A percentile compares a stretch with the other conserved stretches of the same genome.
Evolutionary conservation across 2,888 invertebrate species (phyloP).

Genomic region (Atherix ibis): DNA sequence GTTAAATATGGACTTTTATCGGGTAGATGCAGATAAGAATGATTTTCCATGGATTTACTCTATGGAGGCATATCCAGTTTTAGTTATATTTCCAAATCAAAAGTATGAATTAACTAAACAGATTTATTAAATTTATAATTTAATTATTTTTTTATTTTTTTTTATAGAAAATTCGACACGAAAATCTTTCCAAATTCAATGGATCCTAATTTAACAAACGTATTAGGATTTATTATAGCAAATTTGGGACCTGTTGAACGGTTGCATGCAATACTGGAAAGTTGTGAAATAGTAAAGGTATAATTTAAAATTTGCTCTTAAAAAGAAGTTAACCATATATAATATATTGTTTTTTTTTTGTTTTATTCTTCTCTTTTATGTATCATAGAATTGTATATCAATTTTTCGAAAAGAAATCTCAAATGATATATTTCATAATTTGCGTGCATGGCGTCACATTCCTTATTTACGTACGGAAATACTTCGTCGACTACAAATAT

Average conservation of each 20-base stretch:
- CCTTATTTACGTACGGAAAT: conserved; percentile 3
- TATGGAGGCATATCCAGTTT: conserved; percentile 60
- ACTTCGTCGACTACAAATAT: conserved; percentile 5
- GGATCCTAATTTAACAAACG: conserved; percentile 20
- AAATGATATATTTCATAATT: conserved; percentile 2
- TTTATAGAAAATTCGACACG: conserved; percentile 49
- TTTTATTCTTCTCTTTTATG: too few relatives aligned
- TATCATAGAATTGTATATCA: conserved; percentile 3
- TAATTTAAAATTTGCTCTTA: conserved; percentile 2
- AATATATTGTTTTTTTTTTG: conserved; percentile 1
- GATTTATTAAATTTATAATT: conserved; percentile 6
- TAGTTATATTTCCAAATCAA: conserved; percentile 62
- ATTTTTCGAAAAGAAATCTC: conserved; percentile 7
- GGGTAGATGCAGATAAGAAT: conserved; percentile 69
- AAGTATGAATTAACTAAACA: conserved; percentile 33
- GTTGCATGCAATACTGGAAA: conserved; percentile 38
- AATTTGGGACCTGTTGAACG: conserved; percentile 42
- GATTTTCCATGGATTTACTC: conserved; percentile 67
- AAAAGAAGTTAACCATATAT: background rate
- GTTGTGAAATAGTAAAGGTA: conserved; percentile 38
- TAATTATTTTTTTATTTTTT: background rate
- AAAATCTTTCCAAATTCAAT: conserved; percentile 46
- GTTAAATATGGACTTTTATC: conserved; percentile 41
- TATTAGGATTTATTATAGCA: conserved; percentile 55
- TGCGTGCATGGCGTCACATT: conserved; percentile 4